These are phyloP conservation scores for Heteromormyrus szaboi DNA, from an alignment of 2,797 vertebrate species.

Conservation along the genomic window DNA sequence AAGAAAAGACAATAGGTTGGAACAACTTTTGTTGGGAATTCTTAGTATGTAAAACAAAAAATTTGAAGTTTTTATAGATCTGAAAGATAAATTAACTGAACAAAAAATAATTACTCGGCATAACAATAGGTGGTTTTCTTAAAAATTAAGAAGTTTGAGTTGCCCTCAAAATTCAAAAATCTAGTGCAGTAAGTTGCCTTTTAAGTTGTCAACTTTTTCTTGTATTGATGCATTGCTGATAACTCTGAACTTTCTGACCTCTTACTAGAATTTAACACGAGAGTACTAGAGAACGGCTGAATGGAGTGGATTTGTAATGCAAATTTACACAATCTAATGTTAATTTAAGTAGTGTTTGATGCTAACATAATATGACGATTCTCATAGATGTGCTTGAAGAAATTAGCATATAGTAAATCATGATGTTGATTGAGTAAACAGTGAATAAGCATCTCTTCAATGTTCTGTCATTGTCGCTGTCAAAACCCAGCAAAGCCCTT, in stretches of 20 bases:
- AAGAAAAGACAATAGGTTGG: no score
- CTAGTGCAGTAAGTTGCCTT: no score
- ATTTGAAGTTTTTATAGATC: no score
- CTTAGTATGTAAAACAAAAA: no score
- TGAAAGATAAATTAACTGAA: no score
- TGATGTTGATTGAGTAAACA: neutral
- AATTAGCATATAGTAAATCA: neutral
- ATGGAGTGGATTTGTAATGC: neutral
- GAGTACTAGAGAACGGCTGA: neutral
- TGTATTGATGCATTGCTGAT: neutral
- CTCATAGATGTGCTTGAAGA: neutral
- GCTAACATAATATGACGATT: neutral
- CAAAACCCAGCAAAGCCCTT: neutral
- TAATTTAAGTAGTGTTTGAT: neutral
- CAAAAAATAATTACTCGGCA: no score
- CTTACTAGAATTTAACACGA: neutral
- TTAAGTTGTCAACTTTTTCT: no score
- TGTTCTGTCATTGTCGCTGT: neutral
- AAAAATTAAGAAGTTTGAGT: no score
- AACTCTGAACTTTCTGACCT: neutral
- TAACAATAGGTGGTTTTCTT: no score
- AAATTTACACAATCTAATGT: neutral
- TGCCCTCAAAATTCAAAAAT: no score
- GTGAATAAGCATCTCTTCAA: neutral
- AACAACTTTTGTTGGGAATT: no score